These are phyloP conservation scores for Drosophila picticornis DNA, from an alignment of 2,888 invertebrate genomes.

Conservation along the genomic window DNA sequence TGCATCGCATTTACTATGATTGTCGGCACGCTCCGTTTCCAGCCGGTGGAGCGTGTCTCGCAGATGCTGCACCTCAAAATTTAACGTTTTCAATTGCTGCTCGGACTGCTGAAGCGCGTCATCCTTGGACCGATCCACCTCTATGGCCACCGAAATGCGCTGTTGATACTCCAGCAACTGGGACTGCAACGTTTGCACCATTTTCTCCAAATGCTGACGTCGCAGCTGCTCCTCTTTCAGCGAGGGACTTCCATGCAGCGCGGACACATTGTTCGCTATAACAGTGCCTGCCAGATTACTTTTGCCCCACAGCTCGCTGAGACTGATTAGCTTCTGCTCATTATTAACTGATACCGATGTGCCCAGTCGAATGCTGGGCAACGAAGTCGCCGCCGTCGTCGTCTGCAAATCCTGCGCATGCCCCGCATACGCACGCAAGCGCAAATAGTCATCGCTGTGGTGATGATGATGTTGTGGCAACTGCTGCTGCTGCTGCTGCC, in stretches of 20 bases:
- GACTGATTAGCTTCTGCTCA: constrained; percentile 79
- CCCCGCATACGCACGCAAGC: constrained; percentile 24
- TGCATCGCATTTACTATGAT: constrained; percentile 86
- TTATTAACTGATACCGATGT: constrained; percentile 5
- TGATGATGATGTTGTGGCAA: constrained; percentile 35
- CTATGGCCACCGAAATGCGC: constrained; percentile 91
- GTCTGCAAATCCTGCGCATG: constrained; percentile 37
- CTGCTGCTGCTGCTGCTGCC: constrained; percentile 44
- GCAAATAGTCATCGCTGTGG: constrained; percentile 71
- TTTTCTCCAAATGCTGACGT: constrained; percentile 90
- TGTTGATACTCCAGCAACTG: constrained; percentile 92
- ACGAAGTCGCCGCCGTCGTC: constrained; percentile 58
- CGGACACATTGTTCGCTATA: constrained; percentile 48
- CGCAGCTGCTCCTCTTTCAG: constrained; percentile 91
- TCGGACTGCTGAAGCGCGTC: constrained; percentile 88
- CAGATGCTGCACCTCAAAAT: constrained; percentile 69
- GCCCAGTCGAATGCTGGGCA: constrained; percentile 64
- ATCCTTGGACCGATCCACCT: constrained; percentile 92
- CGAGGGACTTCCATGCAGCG: constrained; percentile 81
- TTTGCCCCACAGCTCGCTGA: constrained; percentile 84
- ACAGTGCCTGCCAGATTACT: constrained; percentile 74
- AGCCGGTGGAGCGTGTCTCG: constrained; percentile 69
- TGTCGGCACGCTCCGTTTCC: constrained; percentile 83
- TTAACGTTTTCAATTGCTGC: constrained; percentile 87
- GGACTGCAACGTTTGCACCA: constrained; percentile 91